Percentiles rank a stretch among this genome's conserved stretches.
These are phyloP conservation scores for Branchipolynoe longqiensis DNA, from an alignment of 2,888 invertebrate species.

Conservation along the genomic window DNA sequence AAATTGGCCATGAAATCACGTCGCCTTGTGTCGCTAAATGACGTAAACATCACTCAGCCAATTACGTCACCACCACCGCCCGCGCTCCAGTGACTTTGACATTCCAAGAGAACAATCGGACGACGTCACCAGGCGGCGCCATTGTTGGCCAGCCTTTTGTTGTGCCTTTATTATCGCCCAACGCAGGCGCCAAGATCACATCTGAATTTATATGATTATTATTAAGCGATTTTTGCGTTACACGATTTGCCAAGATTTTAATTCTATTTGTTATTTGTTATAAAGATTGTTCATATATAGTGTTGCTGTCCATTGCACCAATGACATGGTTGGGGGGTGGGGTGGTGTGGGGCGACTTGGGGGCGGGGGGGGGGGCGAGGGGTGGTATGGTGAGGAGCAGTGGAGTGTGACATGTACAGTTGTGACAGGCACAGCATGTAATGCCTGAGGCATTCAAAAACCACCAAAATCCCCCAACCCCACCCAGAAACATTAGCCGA, in stretches of 20 bases:
- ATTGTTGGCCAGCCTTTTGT: background rate
- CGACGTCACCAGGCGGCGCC: background rate
- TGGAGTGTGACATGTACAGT: no score
- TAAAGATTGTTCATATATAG: no score
- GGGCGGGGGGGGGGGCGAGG: background rate
- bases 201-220: slow-evolving; percentile 28
- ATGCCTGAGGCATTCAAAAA: no score
- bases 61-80: background rate
- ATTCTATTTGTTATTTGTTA: background rate
- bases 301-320: background rate
- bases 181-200: slow-evolving; percentile 1
- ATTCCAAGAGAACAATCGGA: slow-evolving; percentile 7
- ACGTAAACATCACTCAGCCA: slow-evolving; percentile 26
- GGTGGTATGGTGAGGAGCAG: background rate
- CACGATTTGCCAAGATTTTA: background rate
- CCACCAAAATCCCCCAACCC: no score
- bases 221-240: slow-evolving; percentile 41
- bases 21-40: slow-evolving; percentile 16
- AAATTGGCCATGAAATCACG: slow-evolving; percentile 46
- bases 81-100: slow-evolving; percentile 7
- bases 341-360: background rate
- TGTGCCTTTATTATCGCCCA: slow-evolving; percentile 13
- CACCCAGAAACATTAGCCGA: no score
- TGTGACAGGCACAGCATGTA: no score
- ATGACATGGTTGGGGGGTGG: background rate